Evolutionary conservation across 2,888 invertebrate genomes (phyloP).

Genomic region (Camponotus fellah): DNA sequence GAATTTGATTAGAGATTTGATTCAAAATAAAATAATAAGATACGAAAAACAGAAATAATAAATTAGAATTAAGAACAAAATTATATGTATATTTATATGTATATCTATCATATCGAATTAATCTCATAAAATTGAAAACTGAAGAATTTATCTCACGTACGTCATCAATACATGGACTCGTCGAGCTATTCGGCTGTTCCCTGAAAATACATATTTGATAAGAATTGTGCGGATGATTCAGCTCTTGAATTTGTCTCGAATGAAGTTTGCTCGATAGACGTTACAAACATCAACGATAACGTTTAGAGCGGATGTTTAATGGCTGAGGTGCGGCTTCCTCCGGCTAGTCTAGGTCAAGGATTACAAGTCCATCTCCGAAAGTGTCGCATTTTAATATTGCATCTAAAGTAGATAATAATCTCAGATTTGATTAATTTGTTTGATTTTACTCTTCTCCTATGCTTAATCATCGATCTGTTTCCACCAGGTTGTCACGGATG

Average conservation of each 20-base stretch:
- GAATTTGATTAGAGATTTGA: neutral
- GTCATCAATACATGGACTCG: conserved; percentile 23
- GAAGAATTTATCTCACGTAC: neutral
- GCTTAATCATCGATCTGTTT: conserved; percentile 1
- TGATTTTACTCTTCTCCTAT: neutral
- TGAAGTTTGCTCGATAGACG: conserved; percentile 26
- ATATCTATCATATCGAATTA: neutral
- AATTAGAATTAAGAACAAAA: neutral
- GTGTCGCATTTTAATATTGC: neutral
- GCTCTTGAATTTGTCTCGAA: conserved; percentile 18
- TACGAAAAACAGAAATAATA: neutral
- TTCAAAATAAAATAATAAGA: neutral
- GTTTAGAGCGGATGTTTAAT: conserved; percentile 68
- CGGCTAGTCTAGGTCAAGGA: conserved; percentile 78
- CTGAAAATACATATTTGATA: conserved; percentile 40
- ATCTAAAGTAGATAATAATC: too few species aligned
- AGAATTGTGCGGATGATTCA: conserved; percentile 52
- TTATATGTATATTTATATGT: too few species aligned
- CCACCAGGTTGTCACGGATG: conserved; percentile 91
- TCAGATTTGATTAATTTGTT: neutral
- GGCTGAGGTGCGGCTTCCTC: conserved; percentile 74
- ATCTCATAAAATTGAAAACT: conserved; percentile 29
- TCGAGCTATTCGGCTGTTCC: conserved; percentile 16
- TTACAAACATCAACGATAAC: conserved; percentile 32
- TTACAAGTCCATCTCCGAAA: conserved; percentile 56